Conservation (phyloP, 2,888 invertebrate genomes). For the Tuberolachnus salignus region DNA sequence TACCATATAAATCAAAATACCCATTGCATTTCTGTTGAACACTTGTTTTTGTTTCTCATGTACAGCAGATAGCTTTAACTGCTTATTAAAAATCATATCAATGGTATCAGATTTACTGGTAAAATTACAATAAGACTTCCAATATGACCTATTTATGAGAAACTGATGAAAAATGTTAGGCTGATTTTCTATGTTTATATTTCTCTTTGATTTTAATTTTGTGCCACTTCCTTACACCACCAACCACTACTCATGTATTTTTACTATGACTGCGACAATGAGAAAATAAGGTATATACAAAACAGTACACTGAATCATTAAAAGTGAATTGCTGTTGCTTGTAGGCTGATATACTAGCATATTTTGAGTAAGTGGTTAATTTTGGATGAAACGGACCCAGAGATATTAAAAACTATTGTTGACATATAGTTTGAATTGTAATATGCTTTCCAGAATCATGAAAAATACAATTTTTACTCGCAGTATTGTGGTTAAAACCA, state of each 20-base stretch:
- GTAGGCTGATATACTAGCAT: slow-evolving; percentile 28
- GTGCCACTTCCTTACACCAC: slow-evolving; percentile 27
- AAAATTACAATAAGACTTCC: slow-evolving; percentile 26
- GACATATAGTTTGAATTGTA: slow-evolving; percentile 25
- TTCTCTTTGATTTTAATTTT: slow-evolving; percentile 28
- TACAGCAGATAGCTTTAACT: slow-evolving; percentile 22
- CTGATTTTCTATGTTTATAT: slow-evolving; percentile 24
- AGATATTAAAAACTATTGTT: slow-evolving; percentile 24
- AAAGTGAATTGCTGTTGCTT: slow-evolving; percentile 28
- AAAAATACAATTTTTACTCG: not conserved
- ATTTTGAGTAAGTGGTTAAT: slow-evolving; percentile 18
- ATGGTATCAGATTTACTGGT: slow-evolving; percentile 17
- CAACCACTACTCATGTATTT: slow-evolving; percentile 11
- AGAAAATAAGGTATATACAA: slow-evolving; percentile 26
- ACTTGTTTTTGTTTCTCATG: slow-evolving; percentile 15
- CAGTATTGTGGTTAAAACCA: not conserved
- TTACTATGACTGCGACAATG: slow-evolving; percentile 28
- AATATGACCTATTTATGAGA: slow-evolving; percentile 16
- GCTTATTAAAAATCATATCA: slow-evolving; percentile 14
- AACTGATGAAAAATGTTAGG: slow-evolving; percentile 22
- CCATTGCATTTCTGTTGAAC: slow-evolving; percentile 21
- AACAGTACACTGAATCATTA: slow-evolving; percentile 19
- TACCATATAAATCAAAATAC: slow-evolving; percentile 15
- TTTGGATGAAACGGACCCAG: slow-evolving; percentile 25
- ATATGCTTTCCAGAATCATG: slow-evolving; percentile 23